Percentiles rank a stretch among this genome's conserved stretches.
Conservation (phyloP, 2,888 invertebrate species). For the Drosophila pegasa region DNA sequence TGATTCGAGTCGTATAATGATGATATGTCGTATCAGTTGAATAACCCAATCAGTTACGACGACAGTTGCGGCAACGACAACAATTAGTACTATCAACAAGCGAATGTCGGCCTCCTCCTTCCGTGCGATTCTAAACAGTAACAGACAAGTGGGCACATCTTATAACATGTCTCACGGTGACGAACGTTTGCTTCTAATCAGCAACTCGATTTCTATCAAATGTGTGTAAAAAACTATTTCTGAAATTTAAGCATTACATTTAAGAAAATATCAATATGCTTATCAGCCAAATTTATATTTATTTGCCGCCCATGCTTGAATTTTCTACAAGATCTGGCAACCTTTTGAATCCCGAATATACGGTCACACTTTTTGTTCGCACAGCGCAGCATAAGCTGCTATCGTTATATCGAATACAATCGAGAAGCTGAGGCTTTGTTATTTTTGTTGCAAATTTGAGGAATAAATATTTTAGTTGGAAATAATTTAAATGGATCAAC, state of each 20-base stretch:
- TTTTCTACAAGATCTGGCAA: neutral
- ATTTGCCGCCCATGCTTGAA: neutral
- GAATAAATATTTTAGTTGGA: neutral
- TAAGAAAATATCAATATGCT: neutral
- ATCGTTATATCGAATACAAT: conserved; percentile 19
- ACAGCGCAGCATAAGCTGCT: neutral
- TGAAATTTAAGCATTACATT: neutral
- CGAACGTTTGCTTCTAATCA: neutral
- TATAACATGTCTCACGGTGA: neutral
- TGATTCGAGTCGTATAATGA: conserved; percentile 38
- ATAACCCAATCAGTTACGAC: conserved; percentile 47
- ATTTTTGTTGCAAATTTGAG: neutral
- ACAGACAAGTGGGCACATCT: neutral
- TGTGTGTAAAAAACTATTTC: neutral
- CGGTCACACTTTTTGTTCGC: conserved; percentile 13
- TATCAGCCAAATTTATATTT: neutral
- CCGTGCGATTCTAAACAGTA: neutral
- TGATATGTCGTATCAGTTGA: conserved; percentile 35
- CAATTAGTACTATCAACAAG: conserved; percentile 38
- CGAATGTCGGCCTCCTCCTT: conserved; percentile 12
- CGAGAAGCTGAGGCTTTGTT: neutral
- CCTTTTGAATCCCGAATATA: neutral
- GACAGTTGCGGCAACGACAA: conserved; percentile 24
- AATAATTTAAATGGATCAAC: conserved; percentile 35
- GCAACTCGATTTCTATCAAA: neutral